These are phyloP conservation scores for Drosophila takahashii DNA, from an alignment of 1,140 invertebrate genomes.

Conservation along the genomic window DNA sequence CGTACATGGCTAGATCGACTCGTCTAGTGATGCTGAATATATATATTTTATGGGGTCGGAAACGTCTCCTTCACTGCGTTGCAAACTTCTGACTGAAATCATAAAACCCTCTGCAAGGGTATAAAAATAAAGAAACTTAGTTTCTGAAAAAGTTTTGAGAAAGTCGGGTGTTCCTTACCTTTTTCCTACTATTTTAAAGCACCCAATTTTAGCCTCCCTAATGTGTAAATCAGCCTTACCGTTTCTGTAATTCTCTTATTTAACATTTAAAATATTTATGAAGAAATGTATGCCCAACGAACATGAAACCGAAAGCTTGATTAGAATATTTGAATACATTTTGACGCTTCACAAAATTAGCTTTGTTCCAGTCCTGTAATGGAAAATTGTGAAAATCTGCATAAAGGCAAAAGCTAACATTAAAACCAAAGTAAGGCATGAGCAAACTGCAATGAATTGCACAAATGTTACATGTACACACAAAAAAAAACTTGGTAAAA, in stretches of 20 bases:
- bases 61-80: no score
- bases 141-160: no score
- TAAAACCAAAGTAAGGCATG: slow-evolving; percentile 27
- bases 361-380: slow-evolving; percentile 41
- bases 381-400: slow-evolving; percentile 56
- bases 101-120: no score
- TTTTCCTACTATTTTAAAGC: neutral
- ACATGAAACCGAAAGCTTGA: slow-evolving; percentile 22
- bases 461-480: slow-evolving; percentile 19
- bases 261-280: slow-evolving; percentile 25
- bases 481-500: no score
- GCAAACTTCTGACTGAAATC: no score
- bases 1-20: no score
- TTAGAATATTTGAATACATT: slow-evolving; percentile 68
- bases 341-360: slow-evolving; percentile 51
- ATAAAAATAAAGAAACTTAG: no score
- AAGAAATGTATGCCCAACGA: slow-evolving; percentile 16
- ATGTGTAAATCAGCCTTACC: neutral
- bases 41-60: no score
- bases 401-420: slow-evolving; percentile 37
- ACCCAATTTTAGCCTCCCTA: neutral
- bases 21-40: no score
- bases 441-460: slow-evolving; percentile 30
- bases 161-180: no score
- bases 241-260: neutral